Conservation (phyloP, 2,113 vertebrate species). For the Neotragus moschatus region DNA sequence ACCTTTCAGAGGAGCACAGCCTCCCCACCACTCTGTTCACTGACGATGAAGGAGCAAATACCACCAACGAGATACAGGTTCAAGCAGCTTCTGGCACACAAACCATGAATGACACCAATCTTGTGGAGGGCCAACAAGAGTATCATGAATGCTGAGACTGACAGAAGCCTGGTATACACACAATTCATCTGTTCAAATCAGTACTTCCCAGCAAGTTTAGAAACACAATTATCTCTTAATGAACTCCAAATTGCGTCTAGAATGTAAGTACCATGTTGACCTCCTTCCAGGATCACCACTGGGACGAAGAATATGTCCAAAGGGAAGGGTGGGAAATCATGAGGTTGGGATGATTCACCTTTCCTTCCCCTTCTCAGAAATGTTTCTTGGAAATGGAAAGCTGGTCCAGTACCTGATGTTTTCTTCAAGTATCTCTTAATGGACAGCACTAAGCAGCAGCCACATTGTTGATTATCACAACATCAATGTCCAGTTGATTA, state of each 20-base stretch:
- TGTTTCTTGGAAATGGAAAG: accelerated
- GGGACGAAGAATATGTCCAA: not conserved
- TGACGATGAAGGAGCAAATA: not conserved
- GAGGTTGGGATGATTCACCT: not conserved
- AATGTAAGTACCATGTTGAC: not conserved
- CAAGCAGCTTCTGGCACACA: not conserved
- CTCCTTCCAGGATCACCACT: not conserved
- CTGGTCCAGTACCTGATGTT: not conserved
- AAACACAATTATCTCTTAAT: not conserved
- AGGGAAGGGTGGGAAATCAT: not conserved
- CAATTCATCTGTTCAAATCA: not conserved
- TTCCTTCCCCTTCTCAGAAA: not conserved
- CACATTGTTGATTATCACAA: not conserved
- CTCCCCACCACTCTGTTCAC: not conserved
- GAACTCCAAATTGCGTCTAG: not conserved
- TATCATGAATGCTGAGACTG: not conserved
- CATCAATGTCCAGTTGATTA: not conserved
- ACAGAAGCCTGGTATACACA: not conserved
- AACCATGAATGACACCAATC: not conserved
- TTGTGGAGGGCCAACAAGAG: accelerated
- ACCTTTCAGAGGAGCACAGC: not conserved
- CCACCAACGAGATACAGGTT: not conserved
- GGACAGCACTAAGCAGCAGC: not conserved
- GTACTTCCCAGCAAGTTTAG: not conserved
- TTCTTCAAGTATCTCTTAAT: not conserved